phyloP scores from a whole-genome alignment of 2,113 vertebrate species.

The Gambusia affinis region DNA sequence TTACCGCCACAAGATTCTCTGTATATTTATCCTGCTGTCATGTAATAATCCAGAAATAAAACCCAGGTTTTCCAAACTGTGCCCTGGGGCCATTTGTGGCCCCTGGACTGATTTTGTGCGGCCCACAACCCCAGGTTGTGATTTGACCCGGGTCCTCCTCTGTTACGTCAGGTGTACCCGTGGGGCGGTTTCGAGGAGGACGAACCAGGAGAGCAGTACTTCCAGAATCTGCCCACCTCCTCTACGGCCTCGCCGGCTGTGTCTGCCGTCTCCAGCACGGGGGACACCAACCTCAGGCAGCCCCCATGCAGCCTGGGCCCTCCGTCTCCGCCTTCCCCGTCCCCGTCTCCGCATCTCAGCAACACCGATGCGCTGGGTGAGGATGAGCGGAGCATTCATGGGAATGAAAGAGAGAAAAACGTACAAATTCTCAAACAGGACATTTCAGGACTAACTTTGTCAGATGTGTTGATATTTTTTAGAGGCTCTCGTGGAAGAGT shows the following conservation, averaged over 20 bases:
- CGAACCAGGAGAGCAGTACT: slow-evolving; percentile 94
- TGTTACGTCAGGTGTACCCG: slow-evolving; percentile 52
- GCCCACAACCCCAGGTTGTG: not conserved
- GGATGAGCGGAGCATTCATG: not conserved
- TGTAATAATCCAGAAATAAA: too few relatives aligned
- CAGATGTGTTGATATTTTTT: too few relatives aligned
- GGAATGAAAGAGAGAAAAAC: too few relatives aligned
- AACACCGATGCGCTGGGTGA: slow-evolving; percentile 74
- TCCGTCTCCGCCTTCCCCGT: slow-evolving; percentile 56
- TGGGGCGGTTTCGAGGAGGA: slow-evolving; percentile 96
- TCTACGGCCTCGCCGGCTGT: slow-evolving; percentile 78
- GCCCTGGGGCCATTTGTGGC: too few relatives aligned
- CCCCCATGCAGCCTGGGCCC: slow-evolving; percentile 27
- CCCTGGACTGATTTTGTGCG: too few relatives aligned
- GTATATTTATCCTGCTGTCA: too few relatives aligned
- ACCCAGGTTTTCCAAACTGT: too few relatives aligned
- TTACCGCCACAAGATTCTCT: too few relatives aligned
- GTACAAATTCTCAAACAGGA: too few relatives aligned
- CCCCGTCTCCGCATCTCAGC: slow-evolving; percentile 73
- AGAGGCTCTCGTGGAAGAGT: too few relatives aligned
- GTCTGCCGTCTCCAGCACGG: slow-evolving; percentile 66
- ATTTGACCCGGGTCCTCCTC: not conserved
- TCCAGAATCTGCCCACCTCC: slow-evolving; percentile 90
- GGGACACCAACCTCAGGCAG: slow-evolving; percentile 4
- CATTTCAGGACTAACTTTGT: too few relatives aligned